Percentiles rank a stretch among this genome's conserved stretches.
These are phyloP conservation scores for Syncerus caffer DNA, from an alignment of 2,797 vertebrate species.

Conservation along the genomic window DNA sequence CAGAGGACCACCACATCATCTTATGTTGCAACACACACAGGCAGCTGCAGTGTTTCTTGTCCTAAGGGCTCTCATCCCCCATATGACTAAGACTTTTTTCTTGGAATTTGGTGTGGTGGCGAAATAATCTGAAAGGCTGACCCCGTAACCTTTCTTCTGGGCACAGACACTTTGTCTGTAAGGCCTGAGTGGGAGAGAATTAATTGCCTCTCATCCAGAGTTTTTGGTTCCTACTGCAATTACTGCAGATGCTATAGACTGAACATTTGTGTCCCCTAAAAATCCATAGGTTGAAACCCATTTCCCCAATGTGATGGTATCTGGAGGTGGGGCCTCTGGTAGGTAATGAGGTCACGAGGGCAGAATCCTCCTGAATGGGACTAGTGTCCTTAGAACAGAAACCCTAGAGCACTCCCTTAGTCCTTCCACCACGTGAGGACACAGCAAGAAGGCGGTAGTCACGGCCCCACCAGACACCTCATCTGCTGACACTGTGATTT, in stretches of 20 bases:
- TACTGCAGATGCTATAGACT: not conserved
- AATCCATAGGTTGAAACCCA: not conserved
- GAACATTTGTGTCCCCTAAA: not conserved
- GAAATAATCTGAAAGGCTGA: conserved; percentile 36
- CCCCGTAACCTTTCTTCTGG: not conserved
- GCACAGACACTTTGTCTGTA: not conserved
- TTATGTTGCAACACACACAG: not conserved
- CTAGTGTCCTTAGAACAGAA: not conserved
- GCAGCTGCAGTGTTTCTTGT: not conserved
- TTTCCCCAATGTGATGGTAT: not conserved
- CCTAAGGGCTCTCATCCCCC: not conserved
- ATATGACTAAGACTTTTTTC: conserved; percentile 31
- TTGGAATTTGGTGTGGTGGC: not conserved
- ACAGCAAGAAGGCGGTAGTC: not conserved
- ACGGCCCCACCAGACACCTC: not conserved
- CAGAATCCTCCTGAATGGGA: not conserved
- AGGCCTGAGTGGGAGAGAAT: not conserved
- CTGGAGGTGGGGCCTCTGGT: not conserved
- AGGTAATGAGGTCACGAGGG: not conserved
- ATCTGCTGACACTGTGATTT: not conserved
- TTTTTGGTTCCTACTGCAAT: not conserved
- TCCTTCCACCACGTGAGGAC: not conserved
- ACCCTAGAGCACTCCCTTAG: too few relatives aligned
- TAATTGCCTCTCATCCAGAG: not conserved
- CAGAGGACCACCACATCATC: not conserved